Percentiles rank a stretch among this genome's conserved stretches.
These are phyloP conservation scores for Zophobas morio DNA, from an alignment of 1,140 invertebrate genomes.

Conservation along the genomic window DNA sequence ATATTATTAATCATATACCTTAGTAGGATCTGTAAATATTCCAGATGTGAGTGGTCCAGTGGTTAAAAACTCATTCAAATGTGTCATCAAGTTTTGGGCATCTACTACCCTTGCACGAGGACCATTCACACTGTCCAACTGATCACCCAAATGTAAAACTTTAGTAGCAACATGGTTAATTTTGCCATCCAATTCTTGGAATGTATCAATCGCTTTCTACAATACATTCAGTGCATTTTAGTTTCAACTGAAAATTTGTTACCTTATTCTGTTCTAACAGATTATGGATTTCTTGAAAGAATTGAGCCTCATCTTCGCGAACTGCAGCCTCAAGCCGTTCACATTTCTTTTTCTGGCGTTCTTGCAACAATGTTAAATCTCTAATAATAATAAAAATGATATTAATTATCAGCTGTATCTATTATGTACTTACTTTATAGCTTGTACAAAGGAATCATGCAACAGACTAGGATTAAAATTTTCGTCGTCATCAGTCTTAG, in stretches of 20 bases:
- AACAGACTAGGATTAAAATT: conserved; percentile 84
- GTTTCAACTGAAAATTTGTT: conserved; percentile 22
- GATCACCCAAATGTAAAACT: conserved; percentile 97
- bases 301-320: conserved; percentile 89
- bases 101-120: conserved; percentile 94
- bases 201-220: conserved; percentile 86
- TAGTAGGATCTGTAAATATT: conserved; percentile 89
- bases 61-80: conserved; percentile 93
- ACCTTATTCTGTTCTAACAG: conserved; percentile 92
- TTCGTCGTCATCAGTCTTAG: conserved; percentile 76
- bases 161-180: conserved; percentile 98
- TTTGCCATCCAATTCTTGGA: conserved; percentile 94
- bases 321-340: conserved; percentile 87
- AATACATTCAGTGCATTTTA: conserved; percentile 59
- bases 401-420: neutral
- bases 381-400: conserved; percentile 63
- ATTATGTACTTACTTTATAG: conserved; percentile 78
- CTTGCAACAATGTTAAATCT: conserved; percentile 84
- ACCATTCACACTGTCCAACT: conserved; percentile 96
- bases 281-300: conserved; percentile 85
- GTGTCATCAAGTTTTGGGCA: conserved; percentile 93
- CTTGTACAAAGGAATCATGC: conserved; percentile 92
- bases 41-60: conserved; percentile 88
- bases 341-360: conserved; percentile 90
- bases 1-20: conserved; percentile 70